These are phyloP conservation scores for Trochalopteron elliotii DNA, from an alignment of 2,113 vertebrate species.

Conservation along the genomic window DNA sequence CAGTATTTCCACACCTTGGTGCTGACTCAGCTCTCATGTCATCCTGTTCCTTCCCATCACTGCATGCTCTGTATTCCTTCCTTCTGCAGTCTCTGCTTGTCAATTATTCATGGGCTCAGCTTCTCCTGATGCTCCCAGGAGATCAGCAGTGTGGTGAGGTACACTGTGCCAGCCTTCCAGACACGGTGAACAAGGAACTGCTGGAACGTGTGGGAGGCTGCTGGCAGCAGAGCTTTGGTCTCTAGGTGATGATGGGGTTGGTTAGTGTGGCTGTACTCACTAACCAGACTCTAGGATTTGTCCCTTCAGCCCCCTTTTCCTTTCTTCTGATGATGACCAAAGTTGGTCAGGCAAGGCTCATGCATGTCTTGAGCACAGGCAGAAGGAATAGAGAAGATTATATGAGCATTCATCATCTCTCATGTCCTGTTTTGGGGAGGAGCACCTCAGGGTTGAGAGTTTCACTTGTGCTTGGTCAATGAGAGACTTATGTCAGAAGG, in stretches of 20 bases:
- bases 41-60: background rate
- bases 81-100: background rate
- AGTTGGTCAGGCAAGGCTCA: background rate
- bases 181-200: background rate
- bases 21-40: background rate
- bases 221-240: background rate
- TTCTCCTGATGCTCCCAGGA: background rate
- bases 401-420: background rate
- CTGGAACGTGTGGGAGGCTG: background rate
- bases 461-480: background rate
- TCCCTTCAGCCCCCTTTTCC: background rate
- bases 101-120: background rate
- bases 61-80: background rate
- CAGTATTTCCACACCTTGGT: background rate
- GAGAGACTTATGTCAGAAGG: background rate
- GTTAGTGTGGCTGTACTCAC: background rate
- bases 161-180: background rate
- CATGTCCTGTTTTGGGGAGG: accelerated
- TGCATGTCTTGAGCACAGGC: background rate
- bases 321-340: background rate
- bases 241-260: accelerated
- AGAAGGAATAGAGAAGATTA: background rate
- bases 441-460: background rate
- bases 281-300: background rate
- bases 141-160: background rate